Evolutionary conservation across 2,113 vertebrate species (phyloP), one percentile per base, ranked within the genome.

Genomic region (Mastomys natalensis): DNA sequence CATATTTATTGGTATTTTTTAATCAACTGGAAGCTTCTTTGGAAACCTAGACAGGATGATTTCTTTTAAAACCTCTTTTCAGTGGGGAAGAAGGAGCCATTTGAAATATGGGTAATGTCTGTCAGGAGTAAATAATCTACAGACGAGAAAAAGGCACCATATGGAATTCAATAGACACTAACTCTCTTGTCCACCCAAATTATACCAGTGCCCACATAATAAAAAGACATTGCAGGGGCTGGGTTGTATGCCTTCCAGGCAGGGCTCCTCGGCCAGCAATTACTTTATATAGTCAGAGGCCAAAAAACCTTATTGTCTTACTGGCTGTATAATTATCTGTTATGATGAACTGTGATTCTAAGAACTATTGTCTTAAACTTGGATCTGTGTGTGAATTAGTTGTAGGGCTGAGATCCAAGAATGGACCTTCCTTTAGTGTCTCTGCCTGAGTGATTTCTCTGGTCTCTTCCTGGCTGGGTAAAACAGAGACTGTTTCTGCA

Each of bases 401-500:
- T 98, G 97, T 98, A 97, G 99, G 98, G 98, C 98, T 96, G 97
- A 98, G 97, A 97, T 94, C 97, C 98, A 98, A 98, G 97, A 98
- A 98, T 99, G 98, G 98, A 99, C 99, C 97, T 99, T 99, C 98
- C 97, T 98, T 98, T 98, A 98, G 97, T 98, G 97, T 98, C 98
- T 97, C 98, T 99, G 98, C 98, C 98, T 99, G 98, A 99, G 96
- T 99, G 98, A 98, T 98, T 99, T 98, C 97, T 98, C 98, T 97
- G 97, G 98, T 98, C 98, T 98, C 97, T 98, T 98, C 97, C 96
- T 11, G 97, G 96, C 98, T 98, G 98, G 93, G 96, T 98, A 98
- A 98, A 98, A 98, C 98, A 98, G 98, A 98, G 98, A 97, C 98
- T 98, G 98, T 99, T 99, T 99, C 98, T 99, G 99, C 99, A 98